Conservation (phyloP, 2,113 vertebrate species). For the Salvelinus fontinalis region DNA sequence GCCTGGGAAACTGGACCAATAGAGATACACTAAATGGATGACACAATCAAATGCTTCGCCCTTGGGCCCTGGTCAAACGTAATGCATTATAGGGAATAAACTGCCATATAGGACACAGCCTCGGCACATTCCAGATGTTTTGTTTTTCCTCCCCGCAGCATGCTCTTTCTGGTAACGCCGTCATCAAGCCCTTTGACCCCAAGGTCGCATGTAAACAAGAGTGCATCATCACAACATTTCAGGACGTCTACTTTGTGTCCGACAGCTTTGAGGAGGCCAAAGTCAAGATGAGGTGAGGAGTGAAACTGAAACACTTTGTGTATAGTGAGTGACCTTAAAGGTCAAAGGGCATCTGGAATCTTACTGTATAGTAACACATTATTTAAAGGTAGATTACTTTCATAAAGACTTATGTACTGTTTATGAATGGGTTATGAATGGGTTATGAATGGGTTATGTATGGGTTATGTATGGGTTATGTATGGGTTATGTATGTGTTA, state of each 20-base stretch:
- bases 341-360: too few relatives aligned
- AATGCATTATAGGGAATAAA: too few relatives aligned
- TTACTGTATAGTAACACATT: not conserved
- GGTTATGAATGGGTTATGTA: too few relatives aligned
- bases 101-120: not conserved
- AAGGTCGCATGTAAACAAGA: conserved; percentile 89
- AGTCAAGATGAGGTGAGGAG: conserved; percentile 89
- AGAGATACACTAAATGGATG: not conserved
- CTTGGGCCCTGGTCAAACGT: too few relatives aligned
- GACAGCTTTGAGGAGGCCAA: conserved; percentile 97
- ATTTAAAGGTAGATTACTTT: too few relatives aligned
- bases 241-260: conserved; percentile 93
- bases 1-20: too few relatives aligned
- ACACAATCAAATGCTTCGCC: too few relatives aligned
- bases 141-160: conserved; percentile 69
- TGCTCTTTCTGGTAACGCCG: conserved; percentile 85
- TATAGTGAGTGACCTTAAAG: not conserved
- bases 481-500: too few relatives aligned
- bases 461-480: too few relatives aligned
- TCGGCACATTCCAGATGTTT: not conserved
- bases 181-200: conserved; percentile 90
- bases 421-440: too few relatives aligned
- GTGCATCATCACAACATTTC: conserved; percentile 95
- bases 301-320: not conserved
- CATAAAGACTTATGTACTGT: too few relatives aligned